Percentiles rank a stretch among this genome's conserved stretches.
phyloP scores from a whole-genome alignment of 2,113 vertebrate species.

The Phrynosoma blainvillii region DNA sequence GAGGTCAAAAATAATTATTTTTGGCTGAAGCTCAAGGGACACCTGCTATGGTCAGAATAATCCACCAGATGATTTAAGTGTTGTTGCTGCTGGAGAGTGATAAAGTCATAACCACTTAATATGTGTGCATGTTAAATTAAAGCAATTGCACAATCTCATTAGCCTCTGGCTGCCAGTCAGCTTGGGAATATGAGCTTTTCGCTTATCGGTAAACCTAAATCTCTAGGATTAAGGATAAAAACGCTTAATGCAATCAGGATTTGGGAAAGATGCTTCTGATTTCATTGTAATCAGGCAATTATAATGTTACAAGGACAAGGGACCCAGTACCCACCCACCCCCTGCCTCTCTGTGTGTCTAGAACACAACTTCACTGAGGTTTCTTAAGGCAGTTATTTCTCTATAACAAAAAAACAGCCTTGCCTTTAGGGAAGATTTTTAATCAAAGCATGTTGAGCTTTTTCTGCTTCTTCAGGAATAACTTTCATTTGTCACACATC shows the following conservation, averaged over 20 bases:
- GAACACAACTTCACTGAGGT: background rate
- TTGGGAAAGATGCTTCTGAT: constrained; percentile 50
- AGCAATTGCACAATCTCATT: constrained; percentile 63
- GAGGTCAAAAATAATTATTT: background rate
- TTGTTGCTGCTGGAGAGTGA: constrained; percentile 49
- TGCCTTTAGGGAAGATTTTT: background rate
- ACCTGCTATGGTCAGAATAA: constrained; percentile 25
- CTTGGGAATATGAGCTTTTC: constrained; percentile 62
- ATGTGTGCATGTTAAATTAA: constrained; percentile 60
- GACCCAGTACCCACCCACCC: too few species aligned
- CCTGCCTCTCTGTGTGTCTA: too few species aligned
- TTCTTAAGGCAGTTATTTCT: background rate
- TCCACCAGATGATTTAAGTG: constrained; percentile 30
- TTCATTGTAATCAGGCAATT: constrained; percentile 31
- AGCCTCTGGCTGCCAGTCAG: constrained; percentile 52
- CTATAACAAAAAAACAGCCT: background rate
- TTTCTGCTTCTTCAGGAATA: background rate
- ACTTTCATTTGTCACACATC: accelerated
- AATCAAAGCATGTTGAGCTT: background rate
- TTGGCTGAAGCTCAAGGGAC: constrained; percentile 31
- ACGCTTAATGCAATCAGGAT: constrained; percentile 48
- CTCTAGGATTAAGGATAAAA: constrained; percentile 60
- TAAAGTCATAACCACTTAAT: constrained; percentile 62
- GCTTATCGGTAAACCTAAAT: constrained; percentile 62
- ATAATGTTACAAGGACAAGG: background rate